These are phyloP conservation scores for Napeogenes inachia DNA, from an alignment of 2,888 invertebrate species.

Conservation along the genomic window DNA sequence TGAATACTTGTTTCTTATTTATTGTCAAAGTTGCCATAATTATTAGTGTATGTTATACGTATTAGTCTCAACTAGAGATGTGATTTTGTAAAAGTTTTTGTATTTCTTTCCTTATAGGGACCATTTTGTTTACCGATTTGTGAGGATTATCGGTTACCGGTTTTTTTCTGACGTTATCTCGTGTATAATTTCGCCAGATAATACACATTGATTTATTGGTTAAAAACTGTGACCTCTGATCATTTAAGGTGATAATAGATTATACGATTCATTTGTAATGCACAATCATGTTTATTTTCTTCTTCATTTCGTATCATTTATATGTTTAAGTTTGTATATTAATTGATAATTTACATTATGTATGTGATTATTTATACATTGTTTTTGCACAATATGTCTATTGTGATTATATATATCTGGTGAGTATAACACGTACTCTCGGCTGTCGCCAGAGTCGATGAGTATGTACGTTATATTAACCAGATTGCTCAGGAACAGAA, in stretches of 20 bases:
- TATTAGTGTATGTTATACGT: constrained; percentile 76
- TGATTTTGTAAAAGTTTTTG: constrained; percentile 66
- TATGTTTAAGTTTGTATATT: constrained; percentile 36
- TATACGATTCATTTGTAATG: constrained; percentile 62
- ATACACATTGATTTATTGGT: constrained; percentile 37
- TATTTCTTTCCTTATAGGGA: constrained; percentile 71
- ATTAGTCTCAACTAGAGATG: constrained; percentile 66
- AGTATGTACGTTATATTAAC: constrained; percentile 35
- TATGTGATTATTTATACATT: constrained; percentile 55
- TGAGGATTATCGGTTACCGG: constrained; percentile 45
- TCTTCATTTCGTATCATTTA: constrained; percentile 54
- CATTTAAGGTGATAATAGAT: constrained; percentile 69
- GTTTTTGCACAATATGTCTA: constrained; percentile 57
- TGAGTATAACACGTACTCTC: constrained; percentile 15
- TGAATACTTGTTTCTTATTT: constrained; percentile 72
- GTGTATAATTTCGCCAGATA: constrained; percentile 62
- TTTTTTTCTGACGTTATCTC: constrained; percentile 40
- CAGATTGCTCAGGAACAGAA: constrained; percentile 47
- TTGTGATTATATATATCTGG: constrained; percentile 41
- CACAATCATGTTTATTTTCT: constrained; percentile 67
- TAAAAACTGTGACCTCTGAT: constrained; percentile 42
- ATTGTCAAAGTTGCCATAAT: constrained; percentile 78
- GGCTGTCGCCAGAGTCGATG: constrained; percentile 63
- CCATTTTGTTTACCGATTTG: constrained; percentile 66
- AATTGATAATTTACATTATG: constrained; percentile 54